Evolutionary conservation across 2,888 invertebrate genomes (phyloP).

Genomic region (Lycaena phlaeas): DNA sequence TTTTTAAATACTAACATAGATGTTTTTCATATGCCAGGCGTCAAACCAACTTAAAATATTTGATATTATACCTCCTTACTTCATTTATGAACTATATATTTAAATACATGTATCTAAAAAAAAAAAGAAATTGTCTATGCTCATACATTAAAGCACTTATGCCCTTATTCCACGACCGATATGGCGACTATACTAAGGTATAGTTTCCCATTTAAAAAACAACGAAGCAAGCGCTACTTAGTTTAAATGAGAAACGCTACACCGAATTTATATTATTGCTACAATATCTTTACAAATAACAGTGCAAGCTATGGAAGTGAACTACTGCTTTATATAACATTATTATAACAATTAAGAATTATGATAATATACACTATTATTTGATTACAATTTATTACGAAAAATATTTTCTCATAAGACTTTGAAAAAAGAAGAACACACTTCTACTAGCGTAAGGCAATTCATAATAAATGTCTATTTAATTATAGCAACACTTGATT

Average conservation of each 20-base stretch:
- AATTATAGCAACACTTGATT: too few species aligned
- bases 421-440: too few species aligned
- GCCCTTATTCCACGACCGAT: constrained; percentile 33
- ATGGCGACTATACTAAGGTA: constrained; percentile 24
- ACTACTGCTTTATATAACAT: constrained; percentile 19
- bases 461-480: too few species aligned
- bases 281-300: constrained; percentile 40
- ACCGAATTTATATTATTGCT: constrained; percentile 34
- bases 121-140: neutral
- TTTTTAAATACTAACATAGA: too few species aligned
- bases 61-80: neutral
- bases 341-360: constrained; percentile 1
- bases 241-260: constrained; percentile 11
- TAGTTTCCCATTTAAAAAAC: constrained; percentile 7
- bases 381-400: too few species aligned
- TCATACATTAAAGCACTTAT: neutral
- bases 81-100: neutral
- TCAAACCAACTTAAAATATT: too few species aligned
- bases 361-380: too few species aligned
- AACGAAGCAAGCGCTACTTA: constrained; percentile 1
- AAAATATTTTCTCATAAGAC: too few species aligned
- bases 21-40: too few species aligned
- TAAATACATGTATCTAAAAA: neutral
- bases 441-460: too few species aligned
- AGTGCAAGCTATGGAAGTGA: constrained; percentile 66